Base-by-base conservation (phyloP, 2,888 invertebrate species). In the Sphaerophoria rueppellii region DNA sequence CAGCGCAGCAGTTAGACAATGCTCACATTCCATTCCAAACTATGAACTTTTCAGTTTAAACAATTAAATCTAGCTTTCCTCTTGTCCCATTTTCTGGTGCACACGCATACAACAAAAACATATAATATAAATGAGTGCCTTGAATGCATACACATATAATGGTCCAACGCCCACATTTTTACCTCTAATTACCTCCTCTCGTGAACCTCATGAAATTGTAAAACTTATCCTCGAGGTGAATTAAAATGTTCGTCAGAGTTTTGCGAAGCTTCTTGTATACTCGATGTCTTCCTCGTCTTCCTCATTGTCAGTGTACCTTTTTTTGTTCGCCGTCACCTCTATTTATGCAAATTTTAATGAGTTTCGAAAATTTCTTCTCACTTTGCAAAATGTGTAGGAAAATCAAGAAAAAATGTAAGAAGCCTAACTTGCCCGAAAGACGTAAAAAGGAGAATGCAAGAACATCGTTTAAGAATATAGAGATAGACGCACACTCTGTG, bases 261-360 rank as follows among this genome's bases (percentile, higher is more conserved):
- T 52, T 54, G 0, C 9, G 11, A 57, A 69, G 72, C 61, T 72
- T 46, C 55, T 65, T 46, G 65, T 65, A 16, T 12, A 57, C 43
- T 9, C 32, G 65, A 50, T 16, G 35, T 63, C 40, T 9, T 69
- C 35, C 35, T 14, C 35, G 35, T 40, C 40, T 3, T 58, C 40
- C 0, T 58, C 37, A 9, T 76, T 12, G n/a, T 60, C 40, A 24
- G 24, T 24, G 24, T 24, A 24, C 1, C 24, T 16, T 43, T 54
- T 54, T 75, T 65, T 75, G 37, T 76, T 74, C 52, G 32, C 50
- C 34, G 35, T 32, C 73, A 65, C 70, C 73, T 60, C 73, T 73
- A 69, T 77, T 82, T 78, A 78, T 82, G 73, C 52, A 74, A 78
- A 82, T 82, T 74, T 82, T 78, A 82, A 82, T 78, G 82, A 82